Percentiles rank a stretch among this genome's conserved stretches.
Evolutionary conservation across 1,140 invertebrate species (phyloP).

Genomic region (Lepidurus packardi): DNA sequence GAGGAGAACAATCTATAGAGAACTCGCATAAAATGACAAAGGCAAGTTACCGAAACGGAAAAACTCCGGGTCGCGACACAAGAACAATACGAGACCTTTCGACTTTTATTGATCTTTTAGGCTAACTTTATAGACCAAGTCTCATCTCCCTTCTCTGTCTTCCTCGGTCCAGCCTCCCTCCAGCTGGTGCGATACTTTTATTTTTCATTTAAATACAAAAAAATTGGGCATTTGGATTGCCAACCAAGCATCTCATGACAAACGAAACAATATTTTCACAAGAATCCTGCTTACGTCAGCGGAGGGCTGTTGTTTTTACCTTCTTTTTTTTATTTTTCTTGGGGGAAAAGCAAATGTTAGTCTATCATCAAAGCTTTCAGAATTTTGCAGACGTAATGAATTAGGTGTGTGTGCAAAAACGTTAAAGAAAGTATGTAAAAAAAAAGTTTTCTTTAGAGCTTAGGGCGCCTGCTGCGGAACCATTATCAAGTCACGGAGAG

Average conservation of each 20-base stretch:
- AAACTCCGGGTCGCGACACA: background rate
- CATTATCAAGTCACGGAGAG: constrained; percentile 14
- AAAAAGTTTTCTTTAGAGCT: background rate
- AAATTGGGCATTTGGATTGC: background rate
- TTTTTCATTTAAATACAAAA: background rate
- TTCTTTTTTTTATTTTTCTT: background rate
- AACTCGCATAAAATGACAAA: background rate
- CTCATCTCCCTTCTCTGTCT: constrained; percentile 1
- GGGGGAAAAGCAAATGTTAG: constrained; percentile 4
- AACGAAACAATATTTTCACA: constrained; percentile 5
- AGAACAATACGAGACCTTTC: constrained; percentile 8
- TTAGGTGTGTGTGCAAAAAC: background rate
- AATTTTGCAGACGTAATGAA: constrained; percentile 9
- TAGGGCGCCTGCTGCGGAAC: background rate
- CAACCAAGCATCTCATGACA: constrained; percentile 9
- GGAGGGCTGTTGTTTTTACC: background rate
- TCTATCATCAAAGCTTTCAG: background rate
- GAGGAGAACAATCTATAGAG: too few species aligned
- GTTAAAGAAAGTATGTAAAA: background rate
- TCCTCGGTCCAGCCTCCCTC: background rate
- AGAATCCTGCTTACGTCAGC: background rate
- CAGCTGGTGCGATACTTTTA: background rate
- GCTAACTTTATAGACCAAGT: background rate
- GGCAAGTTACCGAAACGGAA: background rate
- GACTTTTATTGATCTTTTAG: constrained; percentile 17